A percentile compares a stretch with the other conserved stretches of the same genome.
Evolutionary conservation across 2,113 vertebrate species (phyloP).

Genomic region (Anguilla japonica): DNA sequence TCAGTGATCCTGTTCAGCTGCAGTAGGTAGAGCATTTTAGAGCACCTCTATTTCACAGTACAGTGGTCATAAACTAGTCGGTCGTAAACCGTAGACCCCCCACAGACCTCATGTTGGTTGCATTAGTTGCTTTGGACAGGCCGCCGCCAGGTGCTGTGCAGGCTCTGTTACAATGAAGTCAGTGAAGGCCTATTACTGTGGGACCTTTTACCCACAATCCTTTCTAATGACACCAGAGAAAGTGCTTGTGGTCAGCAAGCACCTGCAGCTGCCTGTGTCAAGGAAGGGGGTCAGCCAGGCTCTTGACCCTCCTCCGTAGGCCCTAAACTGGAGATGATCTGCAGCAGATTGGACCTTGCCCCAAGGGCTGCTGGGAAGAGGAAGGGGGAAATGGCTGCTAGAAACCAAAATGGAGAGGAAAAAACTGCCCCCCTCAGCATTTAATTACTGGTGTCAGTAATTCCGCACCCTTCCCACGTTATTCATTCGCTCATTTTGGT

Average conservation of each 20-base stretch:
- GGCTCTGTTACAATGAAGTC: background rate
- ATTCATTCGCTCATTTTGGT: background rate
- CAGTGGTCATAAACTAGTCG: background rate
- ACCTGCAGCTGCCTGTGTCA: background rate
- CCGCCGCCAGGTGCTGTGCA: background rate
- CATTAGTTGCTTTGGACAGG: background rate
- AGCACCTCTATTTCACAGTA: background rate
- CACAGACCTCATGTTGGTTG: too few relatives aligned
- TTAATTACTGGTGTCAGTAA: background rate
- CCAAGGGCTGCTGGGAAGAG: background rate
- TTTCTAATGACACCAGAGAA: background rate
- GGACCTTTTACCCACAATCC: background rate
- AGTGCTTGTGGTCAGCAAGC: background rate
- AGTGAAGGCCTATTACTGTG: background rate
- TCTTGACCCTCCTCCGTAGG: background rate
- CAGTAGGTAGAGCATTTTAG: background rate
- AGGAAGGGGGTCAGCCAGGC: background rate
- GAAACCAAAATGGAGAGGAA: background rate
- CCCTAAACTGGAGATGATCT: background rate
- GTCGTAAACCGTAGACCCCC: background rate
- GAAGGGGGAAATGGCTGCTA: background rate
- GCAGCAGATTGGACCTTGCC: background rate
- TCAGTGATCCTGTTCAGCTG: constrained; percentile 51
- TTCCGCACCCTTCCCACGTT: background rate
- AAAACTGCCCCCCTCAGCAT: background rate